Evolutionary conservation across 2,888 invertebrate species (phyloP), one percentile per base, ranked within the genome.

Genomic region (Pyrochroa serraticornis): DNA sequence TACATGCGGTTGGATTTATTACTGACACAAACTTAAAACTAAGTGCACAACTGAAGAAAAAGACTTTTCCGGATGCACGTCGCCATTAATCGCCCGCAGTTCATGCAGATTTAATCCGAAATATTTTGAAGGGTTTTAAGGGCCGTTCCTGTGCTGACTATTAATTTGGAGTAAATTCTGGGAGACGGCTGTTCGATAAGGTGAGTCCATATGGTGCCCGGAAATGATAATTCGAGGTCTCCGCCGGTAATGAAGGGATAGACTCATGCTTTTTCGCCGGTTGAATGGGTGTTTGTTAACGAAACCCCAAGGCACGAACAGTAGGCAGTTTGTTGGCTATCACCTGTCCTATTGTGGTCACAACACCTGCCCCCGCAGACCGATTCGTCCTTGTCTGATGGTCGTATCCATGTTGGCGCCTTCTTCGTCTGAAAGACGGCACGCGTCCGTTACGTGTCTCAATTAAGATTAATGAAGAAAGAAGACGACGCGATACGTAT

Each of bases 261-360:
- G 22, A 22, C 22, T 22, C 22, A 22, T 22, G 22, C 22, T 22
- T 22, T 22, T 22, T 22, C 22, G 22, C 22, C 22, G 3, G 34
- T 7, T 54, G 54, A 37, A 36, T 48, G 54, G 12, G 46, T 37
- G 46, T 52, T 48, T 51, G 45, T 57, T 50, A 52, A 47, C 42
- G 43, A 48, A 43, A 55, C 33, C 48, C 50, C 37, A 34, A 39
- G 43, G 50, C 48, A 41, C 44, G 45, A 60, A 60, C 60, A 60
- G 60, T 59, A 55, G 59, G 59, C 39, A 46, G 59, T 59, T 59
- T 59, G 55, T 59, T 51, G 48, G 50, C 41, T 43, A 60, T 65
- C 64, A 65, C 64, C 64, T 65, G 64, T 65, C 64, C 64, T 55
- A 65, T 65, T 65, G 62, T 65, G 58, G 51, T 60, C 55, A 35